Base-by-base conservation (phyloP, 2,113 vertebrate species). In the Oplegnathus fasciatus region DNA sequence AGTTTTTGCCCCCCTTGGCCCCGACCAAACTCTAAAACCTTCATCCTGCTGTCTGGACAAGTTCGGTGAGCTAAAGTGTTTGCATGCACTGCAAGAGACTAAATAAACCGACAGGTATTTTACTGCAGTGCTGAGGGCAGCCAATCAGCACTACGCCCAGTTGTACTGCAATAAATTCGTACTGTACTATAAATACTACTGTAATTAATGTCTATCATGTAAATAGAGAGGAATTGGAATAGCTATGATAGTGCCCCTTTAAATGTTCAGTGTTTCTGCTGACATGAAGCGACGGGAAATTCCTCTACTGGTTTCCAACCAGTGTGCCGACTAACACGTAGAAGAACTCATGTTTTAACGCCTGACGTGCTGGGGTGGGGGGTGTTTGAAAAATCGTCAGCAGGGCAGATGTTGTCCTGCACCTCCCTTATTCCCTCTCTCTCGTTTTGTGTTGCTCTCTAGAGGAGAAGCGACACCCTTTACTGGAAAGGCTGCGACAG, bases 401-500 rank as follows among this genome's bases (percentile, higher is more conserved):
- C 46, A 2, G 13, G 50, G 24, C 61, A 75, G 11, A 78, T 80
- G 68, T 79, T 68, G 66, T 84, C 40, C 10, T 22, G 10, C 48
- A 7, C 40, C 70, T 75, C 71, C 75, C 54, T 44, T 9, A 1
- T 52, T 58, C 68, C 55, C 10, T 18, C 11, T 18, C 46, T 76
- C 24, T 80, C 11, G 0, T 40, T 82, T 64, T 67, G 37, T 18
- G 42, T 70, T 2, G 11, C 72, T 75, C 46, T 83, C 64, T 55
- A 10, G 55, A 74, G 37, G 20, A 86, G 65, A 87, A 88, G 67
- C 4, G 18, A 73, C 79, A 83, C 75, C 42, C 55, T 85, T 90
- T 86, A 87, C 83, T 78, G 77, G 82, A 91, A 92, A 48, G 48
- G 57, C 68, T 75, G 62, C 46, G 26, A 75, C 22, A 6, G 67